Percentiles rank a stretch among this genome's conserved stretches.
Evolutionary conservation across 2,113 vertebrate genomes (phyloP).

Genomic region (Halcyon senegalensis): DNA sequence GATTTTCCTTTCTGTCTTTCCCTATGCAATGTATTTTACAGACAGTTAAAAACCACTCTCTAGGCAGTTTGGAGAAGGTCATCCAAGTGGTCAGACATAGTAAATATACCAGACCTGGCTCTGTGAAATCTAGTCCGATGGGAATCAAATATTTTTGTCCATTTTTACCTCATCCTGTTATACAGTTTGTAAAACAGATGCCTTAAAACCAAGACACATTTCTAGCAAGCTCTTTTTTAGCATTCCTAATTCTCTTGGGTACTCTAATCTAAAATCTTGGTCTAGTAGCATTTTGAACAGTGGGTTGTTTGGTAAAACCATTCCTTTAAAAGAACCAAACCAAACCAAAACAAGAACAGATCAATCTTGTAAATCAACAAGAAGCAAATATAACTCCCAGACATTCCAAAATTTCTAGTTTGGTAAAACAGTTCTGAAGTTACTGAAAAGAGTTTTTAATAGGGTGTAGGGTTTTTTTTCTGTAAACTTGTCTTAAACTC

Average conservation of each 20-base stretch:
- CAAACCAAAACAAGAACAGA: neutral
- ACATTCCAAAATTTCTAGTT: neutral
- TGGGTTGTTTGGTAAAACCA: neutral
- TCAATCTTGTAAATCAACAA: neutral
- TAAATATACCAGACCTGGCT: conserved; percentile 30
- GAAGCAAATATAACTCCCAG: neutral
- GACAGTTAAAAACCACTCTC: neutral
- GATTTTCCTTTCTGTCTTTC: neutral
- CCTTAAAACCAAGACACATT: neutral
- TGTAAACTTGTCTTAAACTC: neutral
- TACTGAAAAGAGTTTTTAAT: neutral
- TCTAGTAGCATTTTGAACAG: neutral
- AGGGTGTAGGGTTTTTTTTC: neutral
- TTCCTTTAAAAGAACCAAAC: neutral
- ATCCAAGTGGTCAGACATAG: conserved; percentile 17
- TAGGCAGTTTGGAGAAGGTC: neutral
- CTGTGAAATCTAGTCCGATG: neutral
- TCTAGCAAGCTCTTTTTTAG: neutral
- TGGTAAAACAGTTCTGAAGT: neutral
- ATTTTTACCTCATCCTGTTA: conserved; percentile 25
- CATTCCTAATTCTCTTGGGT: neutral
- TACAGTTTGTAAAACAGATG: conserved; percentile 37
- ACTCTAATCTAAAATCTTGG: neutral
- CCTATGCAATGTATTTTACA: conserved; percentile 1
- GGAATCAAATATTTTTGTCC: neutral